Evolutionary conservation across 2,888 invertebrate species (phyloP).

Genomic region (Noctua comes): DNA sequence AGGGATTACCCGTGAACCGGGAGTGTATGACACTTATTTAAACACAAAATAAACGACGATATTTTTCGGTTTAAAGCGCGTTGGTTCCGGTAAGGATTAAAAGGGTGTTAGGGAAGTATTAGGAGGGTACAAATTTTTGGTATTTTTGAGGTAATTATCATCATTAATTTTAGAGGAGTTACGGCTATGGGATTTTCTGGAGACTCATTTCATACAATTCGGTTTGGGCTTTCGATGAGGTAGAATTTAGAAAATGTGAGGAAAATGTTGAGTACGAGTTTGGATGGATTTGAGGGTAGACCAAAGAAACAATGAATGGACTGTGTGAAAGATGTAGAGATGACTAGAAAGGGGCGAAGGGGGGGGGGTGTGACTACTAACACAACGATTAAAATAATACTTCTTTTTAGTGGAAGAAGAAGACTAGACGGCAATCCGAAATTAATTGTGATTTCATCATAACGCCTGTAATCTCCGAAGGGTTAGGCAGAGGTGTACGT

Average conservation of each 20-base stretch:
- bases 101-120: slow-evolving; percentile 22
- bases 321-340: background rate
- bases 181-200: background rate
- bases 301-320: background rate
- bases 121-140: background rate
- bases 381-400: background rate
- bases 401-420: background rate
- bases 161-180: background rate
- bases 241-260: background rate
- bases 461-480: too few relatives aligned
- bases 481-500: too few relatives aligned
- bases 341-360: background rate
- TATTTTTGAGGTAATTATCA: slow-evolving; percentile 2
- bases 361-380: background rate
- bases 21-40: slow-evolving; percentile 29
- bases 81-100: slow-evolving; percentile 34
- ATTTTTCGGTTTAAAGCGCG: slow-evolving; percentile 30
- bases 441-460: background rate
- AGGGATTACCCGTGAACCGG: slow-evolving; percentile 42
- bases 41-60: slow-evolving; percentile 47
- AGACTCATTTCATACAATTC: background rate
- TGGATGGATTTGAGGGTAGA: background rate
- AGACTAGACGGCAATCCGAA: background rate
- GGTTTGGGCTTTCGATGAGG: background rate
- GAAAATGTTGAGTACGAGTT: background rate